These are phyloP conservation scores for Monoplex corrugatus DNA, from an alignment of 2,888 invertebrate genomes.

Conservation along the genomic window DNA sequence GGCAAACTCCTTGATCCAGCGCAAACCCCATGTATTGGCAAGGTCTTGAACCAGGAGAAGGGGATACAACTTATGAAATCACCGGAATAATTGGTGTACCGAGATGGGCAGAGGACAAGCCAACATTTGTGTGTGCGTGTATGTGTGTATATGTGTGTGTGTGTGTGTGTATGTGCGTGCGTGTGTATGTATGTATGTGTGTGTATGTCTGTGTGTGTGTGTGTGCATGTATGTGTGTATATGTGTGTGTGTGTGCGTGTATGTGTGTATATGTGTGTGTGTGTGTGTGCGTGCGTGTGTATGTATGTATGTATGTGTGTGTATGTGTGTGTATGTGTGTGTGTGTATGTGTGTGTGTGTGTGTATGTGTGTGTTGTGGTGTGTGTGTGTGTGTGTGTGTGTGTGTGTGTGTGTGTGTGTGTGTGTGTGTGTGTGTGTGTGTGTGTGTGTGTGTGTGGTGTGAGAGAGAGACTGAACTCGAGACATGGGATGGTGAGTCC, in stretches of 20 bases:
- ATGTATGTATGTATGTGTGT: neutral
- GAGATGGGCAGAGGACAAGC: neutral
- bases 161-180: no score
- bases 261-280: neutral
- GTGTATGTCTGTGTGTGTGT: neutral
- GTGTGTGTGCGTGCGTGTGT: neutral
- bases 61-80: no score
- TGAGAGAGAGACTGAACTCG: no score
- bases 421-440: neutral
- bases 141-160: neutral
- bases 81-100: neutral
- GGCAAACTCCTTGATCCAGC: no score
- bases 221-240: neutral
- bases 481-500: no score
- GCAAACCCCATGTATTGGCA: no score
- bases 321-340: neutral
- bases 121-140: neutral
- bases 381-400: neutral
- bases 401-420: slow-evolving; percentile 1
- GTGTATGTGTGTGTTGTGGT: neutral
- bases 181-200: neutral
- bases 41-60: no score
- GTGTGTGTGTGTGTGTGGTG: neutral
- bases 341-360: neutral
- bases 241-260: neutral